Evolutionary conservation across 1,140 invertebrate genomes (phyloP).

Genomic region (roundworm (Caenorhabditis elegans)): WBcel235 BX284605.5:6766001-6766500

Average conservation of each 20-base stretch:
- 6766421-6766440: constrained; percentile 66
- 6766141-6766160: constrained; percentile 65
- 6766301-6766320: constrained; percentile 50
- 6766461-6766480: background rate
- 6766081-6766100: background rate
- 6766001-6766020: constrained; percentile 65
- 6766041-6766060: constrained; percentile 59
- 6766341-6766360: constrained; percentile 66
- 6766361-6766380: constrained; percentile 62
- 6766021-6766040: constrained; percentile 64
- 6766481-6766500: no score
- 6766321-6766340: constrained; percentile 62
- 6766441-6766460: constrained; percentile 60
- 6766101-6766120: constrained; percentile 64
- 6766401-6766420: constrained; percentile 60
- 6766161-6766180: constrained; percentile 62
- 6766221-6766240: constrained; percentile 63
- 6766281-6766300: constrained; percentile 62
- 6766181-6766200: constrained; percentile 65
- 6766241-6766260: constrained; percentile 64
- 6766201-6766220: constrained; percentile 61
- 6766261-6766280: constrained; percentile 67
- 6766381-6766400: constrained; percentile 66
- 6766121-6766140: constrained; percentile 63
- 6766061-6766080: background rate